Evolutionary conservation across 2,797 vertebrate genomes (phyloP).

Genomic region (Dryobates pubescens): DNA sequence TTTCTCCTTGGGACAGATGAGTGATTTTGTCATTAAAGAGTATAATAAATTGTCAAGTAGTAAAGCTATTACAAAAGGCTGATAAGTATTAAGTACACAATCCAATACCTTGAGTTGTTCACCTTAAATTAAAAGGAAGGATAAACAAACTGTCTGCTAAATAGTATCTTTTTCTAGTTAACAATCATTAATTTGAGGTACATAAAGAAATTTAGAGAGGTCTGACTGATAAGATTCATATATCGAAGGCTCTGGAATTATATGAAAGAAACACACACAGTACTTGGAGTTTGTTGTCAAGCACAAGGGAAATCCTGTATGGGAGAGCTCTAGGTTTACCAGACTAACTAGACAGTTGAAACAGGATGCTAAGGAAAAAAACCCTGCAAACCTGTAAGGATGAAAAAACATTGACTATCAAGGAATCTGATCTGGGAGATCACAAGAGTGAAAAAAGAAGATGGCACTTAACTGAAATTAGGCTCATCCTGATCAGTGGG

Average conservation of each 20-base stretch:
- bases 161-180: background rate
- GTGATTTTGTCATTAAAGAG: background rate
- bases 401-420: background rate
- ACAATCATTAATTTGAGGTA: background rate
- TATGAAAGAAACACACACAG: background rate
- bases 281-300: background rate
- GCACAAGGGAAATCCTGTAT: background rate
- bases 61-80: background rate
- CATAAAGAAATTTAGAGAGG: background rate
- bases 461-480: accelerated
- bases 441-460: background rate
- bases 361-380: background rate
- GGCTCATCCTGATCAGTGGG: background rate
- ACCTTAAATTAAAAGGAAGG: background rate
- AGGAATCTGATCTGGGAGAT: background rate
- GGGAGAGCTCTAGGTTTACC: background rate
- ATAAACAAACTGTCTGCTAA: background rate
- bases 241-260: background rate
- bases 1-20: background rate
- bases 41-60: background rate
- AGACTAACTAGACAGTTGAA: background rate
- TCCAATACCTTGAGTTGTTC: background rate
- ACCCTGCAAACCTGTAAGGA: background rate
- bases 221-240: background rate
- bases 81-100: background rate